Percentiles rank a stretch among this genome's conserved stretches.
phyloP scores from a whole-genome alignment of 1,140 invertebrate species.

The Orussus abietinus region DNA sequence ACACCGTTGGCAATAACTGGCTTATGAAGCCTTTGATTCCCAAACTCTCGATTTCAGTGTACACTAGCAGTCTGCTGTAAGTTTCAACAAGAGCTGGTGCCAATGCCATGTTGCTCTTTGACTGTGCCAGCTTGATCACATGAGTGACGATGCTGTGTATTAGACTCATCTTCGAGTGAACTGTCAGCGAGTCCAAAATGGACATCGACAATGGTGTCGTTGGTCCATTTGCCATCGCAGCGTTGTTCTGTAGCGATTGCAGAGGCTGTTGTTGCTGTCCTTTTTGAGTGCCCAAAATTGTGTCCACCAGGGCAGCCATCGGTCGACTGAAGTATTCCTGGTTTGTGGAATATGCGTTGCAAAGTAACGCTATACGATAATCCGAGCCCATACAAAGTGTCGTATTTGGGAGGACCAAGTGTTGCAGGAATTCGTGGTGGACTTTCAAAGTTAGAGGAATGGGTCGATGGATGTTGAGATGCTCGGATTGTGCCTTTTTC shows the following conservation, averaged over 20 bases:
- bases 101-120: constrained; percentile 76
- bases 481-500: constrained; percentile 86
- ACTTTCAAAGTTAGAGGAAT: constrained; percentile 79
- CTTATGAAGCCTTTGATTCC: constrained; percentile 96
- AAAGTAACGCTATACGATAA: constrained; percentile 85
- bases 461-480: constrained; percentile 70
- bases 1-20: constrained; percentile 84
- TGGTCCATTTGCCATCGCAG: constrained; percentile 56
- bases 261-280: constrained; percentile 48
- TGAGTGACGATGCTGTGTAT: constrained; percentile 91
- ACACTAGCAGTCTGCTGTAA: constrained; percentile 87
- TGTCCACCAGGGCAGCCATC: constrained; percentile 85
- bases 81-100: constrained; percentile 93
- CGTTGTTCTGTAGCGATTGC: constrained; percentile 50
- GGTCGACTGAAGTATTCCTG: constrained; percentile 80
- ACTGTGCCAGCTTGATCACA: constrained; percentile 82
- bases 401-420: constrained; percentile 70
- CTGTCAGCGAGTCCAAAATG: constrained; percentile 89
- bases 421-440: constrained; percentile 85
- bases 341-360: constrained; percentile 92
- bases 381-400: constrained; percentile 71
- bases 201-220: constrained; percentile 88
- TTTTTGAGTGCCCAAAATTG: constrained; percentile 77
- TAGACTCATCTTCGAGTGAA: constrained; percentile 97
- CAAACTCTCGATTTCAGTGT: constrained; percentile 94